A percentile compares a stretch with the other conserved stretches of the same genome.
Conservation (phyloP, 2,888 invertebrate genomes). For the Masnerella sp. region DNA sequence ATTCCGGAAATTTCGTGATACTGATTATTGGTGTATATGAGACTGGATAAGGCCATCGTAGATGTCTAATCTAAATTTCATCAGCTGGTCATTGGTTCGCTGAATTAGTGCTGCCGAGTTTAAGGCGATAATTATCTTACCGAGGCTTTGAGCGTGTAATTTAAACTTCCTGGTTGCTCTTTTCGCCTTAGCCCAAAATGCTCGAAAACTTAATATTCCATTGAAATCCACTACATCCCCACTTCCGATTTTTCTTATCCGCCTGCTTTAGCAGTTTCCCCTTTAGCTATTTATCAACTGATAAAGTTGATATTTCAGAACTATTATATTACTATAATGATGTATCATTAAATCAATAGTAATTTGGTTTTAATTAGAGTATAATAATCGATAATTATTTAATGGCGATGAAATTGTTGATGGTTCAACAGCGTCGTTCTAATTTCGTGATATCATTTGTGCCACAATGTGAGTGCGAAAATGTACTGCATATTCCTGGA, state of each 20-base stretch:
- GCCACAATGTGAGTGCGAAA: no score
- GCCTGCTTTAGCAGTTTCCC: no score
- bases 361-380: conserved; percentile 10
- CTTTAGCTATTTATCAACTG: no score
- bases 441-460: not conserved
- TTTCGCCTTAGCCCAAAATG: no score
- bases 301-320: not conserved
- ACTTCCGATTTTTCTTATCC: no score
- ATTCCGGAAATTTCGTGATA: conserved; percentile 44
- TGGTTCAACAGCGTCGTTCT: not conserved
- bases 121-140: conserved; percentile 30
- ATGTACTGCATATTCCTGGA: no score
- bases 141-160: not conserved
- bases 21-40: conserved; percentile 38
- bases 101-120: conserved; percentile 5
- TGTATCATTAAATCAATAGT: conserved; percentile 6
- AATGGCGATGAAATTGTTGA: conserved; percentile 11
- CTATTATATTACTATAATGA: not conserved
- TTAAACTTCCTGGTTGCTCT: not conserved
- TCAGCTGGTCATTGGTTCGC: conserved; percentile 24
- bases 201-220: no score
- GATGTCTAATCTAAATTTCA: conserved; percentile 43
- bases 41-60: conserved; percentile 29
- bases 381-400: conserved; percentile 4
- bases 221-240: no score